Percentiles rank a stretch among this genome's conserved stretches.
Evolutionary conservation across 2,888 invertebrate species (phyloP).

Genomic region (Kryphioiulus occultus): DNA sequence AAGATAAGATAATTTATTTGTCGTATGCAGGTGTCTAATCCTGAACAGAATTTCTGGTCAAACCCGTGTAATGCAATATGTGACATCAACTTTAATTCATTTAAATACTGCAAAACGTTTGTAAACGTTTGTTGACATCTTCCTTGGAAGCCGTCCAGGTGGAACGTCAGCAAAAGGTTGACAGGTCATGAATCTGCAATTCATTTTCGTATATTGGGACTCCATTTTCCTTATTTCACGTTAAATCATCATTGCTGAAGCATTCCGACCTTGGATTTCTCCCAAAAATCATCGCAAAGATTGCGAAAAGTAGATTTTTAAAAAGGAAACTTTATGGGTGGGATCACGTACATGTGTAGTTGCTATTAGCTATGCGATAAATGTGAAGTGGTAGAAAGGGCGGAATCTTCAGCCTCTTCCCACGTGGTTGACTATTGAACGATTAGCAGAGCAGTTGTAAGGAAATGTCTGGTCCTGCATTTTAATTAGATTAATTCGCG

Average conservation of each 20-base stretch:
- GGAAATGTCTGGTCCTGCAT: constrained; percentile 7
- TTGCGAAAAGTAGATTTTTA: not conserved
- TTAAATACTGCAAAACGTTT: too few species aligned
- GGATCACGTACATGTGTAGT: not conserved
- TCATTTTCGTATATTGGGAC: not conserved
- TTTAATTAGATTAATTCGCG: not conserved
- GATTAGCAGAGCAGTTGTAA: not conserved
- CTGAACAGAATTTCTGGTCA: too few species aligned
- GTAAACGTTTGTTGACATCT: not conserved
- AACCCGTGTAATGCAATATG: too few species aligned
- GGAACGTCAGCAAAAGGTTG: not conserved
- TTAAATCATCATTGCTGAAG: not conserved
- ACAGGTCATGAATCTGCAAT: not conserved
- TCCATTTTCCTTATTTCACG: not conserved
- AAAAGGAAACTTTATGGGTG: not conserved
- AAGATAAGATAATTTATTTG: too few species aligned
- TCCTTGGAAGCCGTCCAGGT: not conserved
- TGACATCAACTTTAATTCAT: too few species aligned
- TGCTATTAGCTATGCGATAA: not conserved
- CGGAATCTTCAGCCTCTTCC: not conserved
- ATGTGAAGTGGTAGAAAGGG: not conserved
- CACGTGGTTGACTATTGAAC: not conserved
- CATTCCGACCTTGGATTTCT: not conserved
- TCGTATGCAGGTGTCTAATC: too few species aligned
- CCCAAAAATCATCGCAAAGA: not conserved